Conservation (phyloP, 2,888 invertebrate species). For the Unio delphinus region DNA sequence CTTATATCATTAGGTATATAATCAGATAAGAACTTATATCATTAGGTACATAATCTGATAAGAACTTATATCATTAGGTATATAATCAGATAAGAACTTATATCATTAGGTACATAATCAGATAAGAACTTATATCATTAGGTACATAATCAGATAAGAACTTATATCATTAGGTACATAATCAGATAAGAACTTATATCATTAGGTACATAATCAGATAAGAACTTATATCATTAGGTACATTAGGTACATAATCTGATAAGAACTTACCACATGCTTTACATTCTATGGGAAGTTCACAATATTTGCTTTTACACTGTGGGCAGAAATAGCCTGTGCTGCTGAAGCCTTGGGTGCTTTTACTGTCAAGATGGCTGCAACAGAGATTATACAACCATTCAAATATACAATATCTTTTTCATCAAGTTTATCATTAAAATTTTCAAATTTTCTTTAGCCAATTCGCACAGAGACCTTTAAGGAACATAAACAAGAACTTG, state of each 20-base stretch:
- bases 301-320: slow-evolving; percentile 97
- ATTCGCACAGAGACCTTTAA: too few species aligned
- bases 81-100: neutral
- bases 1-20: neutral
- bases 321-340: slow-evolving; percentile 74
- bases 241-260: neutral
- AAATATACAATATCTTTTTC: neutral
- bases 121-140: neutral
- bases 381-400: slow-evolving; percentile 9
- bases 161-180: neutral
- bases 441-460: too few species aligned
- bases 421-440: too few species aligned
- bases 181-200: neutral
- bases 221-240: neutral
- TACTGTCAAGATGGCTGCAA: slow-evolving; percentile 83
- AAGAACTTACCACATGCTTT: slow-evolving; percentile 83
- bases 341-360: slow-evolving; percentile 61
- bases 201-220: neutral
- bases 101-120: neutral
- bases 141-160: neutral
- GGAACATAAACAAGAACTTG: too few species aligned
- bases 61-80: neutral
- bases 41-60: neutral
- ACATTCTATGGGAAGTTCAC: slow-evolving; percentile 97
- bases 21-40: neutral